These are phyloP conservation scores for Yponomeuta malinellus DNA, from an alignment of 2,888 invertebrate species.

Conservation along the genomic window DNA sequence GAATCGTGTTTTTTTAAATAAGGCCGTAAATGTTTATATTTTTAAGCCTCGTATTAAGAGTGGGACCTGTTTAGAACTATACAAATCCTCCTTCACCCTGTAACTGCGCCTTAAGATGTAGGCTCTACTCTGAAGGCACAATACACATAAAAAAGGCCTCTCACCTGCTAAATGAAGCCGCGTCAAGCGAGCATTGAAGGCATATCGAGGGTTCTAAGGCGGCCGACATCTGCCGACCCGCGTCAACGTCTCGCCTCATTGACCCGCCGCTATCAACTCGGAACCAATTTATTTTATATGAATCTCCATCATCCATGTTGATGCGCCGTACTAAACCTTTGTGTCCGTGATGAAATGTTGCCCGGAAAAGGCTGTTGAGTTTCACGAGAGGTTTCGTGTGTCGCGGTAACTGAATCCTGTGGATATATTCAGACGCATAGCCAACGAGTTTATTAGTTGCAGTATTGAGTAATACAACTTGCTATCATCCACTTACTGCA, in stretches of 20 bases:
- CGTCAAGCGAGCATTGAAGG: background rate
- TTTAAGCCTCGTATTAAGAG: too few species aligned
- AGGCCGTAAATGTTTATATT: too few species aligned
- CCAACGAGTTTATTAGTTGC: too few species aligned
- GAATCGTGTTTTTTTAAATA: too few species aligned
- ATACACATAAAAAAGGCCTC: background rate
- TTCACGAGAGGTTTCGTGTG: background rate
- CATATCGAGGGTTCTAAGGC: conserved; percentile 6
- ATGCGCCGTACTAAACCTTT: conserved; percentile 27
- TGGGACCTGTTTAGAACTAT: too few species aligned
- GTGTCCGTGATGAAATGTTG: background rate
- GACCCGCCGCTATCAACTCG: conserved; percentile 64
- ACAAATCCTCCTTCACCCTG: too few species aligned
- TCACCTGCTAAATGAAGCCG: background rate
- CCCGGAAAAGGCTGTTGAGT: background rate
- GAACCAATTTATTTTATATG: conserved; percentile 71
- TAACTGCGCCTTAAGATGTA: too few species aligned
- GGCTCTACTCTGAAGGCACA: too few species aligned
- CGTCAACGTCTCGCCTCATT: conserved; percentile 72
- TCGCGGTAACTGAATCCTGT: background rate
- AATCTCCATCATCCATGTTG: conserved; percentile 42
- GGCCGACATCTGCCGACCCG: conserved; percentile 40
- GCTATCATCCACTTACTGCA: too few species aligned
- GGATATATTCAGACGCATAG: too few species aligned
- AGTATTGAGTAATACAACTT: too few species aligned